phyloP scores from a whole-genome alignment of 2,797 vertebrate genomes.

The Melanotaenia trifasciata region DNA sequence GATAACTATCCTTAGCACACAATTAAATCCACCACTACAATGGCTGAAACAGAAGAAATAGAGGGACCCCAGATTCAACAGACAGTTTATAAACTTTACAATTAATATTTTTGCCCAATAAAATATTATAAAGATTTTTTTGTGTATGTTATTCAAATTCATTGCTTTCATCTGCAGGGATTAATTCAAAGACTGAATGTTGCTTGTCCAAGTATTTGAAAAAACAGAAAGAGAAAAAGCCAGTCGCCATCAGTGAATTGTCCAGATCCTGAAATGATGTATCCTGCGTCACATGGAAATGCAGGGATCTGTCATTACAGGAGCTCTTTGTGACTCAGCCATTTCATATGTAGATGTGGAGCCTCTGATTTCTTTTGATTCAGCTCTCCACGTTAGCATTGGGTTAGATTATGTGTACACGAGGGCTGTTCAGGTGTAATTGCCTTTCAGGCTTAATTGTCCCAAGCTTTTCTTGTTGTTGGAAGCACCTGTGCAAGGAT shows the following conservation, averaged over 20 bases:
- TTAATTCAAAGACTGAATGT: not conserved
- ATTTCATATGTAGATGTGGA: conserved; percentile 83
- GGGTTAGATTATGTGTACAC: conserved; percentile 55
- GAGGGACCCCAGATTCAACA: not conserved
- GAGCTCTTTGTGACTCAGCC: conserved; percentile 76
- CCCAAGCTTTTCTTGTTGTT: conserved; percentile 71
- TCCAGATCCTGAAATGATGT: conserved; percentile 22
- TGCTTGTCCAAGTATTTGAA: not conserved
- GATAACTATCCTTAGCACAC: not conserved
- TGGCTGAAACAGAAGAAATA: not conserved
- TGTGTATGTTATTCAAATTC: not conserved
- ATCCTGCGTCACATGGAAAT: conserved; percentile 67
- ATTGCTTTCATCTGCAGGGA: not conserved
- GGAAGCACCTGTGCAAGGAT: conserved; percentile 84
- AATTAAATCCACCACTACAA: not conserved
- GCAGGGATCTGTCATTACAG: conserved; percentile 53
- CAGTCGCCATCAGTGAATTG: conserved; percentile 31
- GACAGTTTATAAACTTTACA: not conserved
- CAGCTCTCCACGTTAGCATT: conserved; percentile 70
- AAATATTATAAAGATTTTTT: not conserved
- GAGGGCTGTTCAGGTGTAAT: conserved; percentile 82
- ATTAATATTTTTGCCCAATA: not conserved
- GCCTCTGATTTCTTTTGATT: conserved; percentile 82
- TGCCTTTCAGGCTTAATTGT: conserved; percentile 83
- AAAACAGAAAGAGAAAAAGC: not conserved